These are phyloP conservation scores for Aspiorhynchus laticeps DNA, from an alignment of 2,113 vertebrate species.

Conservation along the genomic window DNA sequence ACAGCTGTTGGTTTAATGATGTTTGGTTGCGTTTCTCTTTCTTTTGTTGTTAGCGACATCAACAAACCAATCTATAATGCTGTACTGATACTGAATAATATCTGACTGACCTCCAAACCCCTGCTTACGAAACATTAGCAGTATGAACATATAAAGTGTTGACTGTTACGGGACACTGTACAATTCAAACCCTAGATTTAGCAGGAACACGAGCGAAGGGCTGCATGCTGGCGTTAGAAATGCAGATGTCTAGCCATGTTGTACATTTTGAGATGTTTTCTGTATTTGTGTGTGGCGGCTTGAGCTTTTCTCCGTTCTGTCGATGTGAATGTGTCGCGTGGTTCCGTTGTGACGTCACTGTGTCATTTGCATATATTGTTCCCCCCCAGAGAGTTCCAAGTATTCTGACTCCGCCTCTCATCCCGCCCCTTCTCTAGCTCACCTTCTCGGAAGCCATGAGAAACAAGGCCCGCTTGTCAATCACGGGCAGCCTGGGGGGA, in stretches of 20 bases:
- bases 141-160: constrained; percentile 36
- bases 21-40: constrained; percentile 19
- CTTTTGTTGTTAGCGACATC: constrained; percentile 39
- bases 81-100: constrained; percentile 22
- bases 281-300: constrained; percentile 75
- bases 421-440: constrained; percentile 79
- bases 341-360: constrained; percentile 20
- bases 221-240: constrained; percentile 75
- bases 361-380: constrained; percentile 39
- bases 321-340: constrained; percentile 18
- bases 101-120: constrained; percentile 59
- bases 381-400: constrained; percentile 29
- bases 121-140: constrained; percentile 62
- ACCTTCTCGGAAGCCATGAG: constrained; percentile 99
- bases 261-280: constrained; percentile 63
- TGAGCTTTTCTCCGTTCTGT: constrained; percentile 42
- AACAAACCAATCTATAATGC: constrained; percentile 49
- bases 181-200: constrained; percentile 55
- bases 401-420: constrained; percentile 61
- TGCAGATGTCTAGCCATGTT: constrained; percentile 91
- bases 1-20: constrained; percentile 34
- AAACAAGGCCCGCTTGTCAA: constrained; percentile 98
- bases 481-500: constrained; percentile 95
- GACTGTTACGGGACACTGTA: constrained; percentile 48
- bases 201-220: background rate